phyloP scores from a whole-genome alignment of 2,888 invertebrate species.

The Xanthorhoe spadicearia region DNA sequence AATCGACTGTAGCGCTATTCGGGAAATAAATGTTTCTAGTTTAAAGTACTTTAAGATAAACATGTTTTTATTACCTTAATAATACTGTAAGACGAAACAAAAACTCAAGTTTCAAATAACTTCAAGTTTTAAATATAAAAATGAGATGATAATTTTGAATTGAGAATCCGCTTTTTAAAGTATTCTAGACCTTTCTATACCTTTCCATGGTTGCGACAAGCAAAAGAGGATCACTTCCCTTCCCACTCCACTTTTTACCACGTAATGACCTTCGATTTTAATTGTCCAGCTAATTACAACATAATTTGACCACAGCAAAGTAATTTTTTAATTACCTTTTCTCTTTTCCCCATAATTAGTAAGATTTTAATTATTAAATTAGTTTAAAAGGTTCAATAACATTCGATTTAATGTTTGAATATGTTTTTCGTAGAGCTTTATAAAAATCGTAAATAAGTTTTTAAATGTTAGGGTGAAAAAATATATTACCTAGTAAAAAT shows the following conservation, averaged over 20 bases:
- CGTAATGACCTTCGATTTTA: conserved; percentile 79
- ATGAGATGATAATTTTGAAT: too few species aligned
- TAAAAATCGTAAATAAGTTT: conserved; percentile 45
- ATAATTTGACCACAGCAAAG: conserved; percentile 75
- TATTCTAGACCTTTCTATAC: conserved; percentile 26
- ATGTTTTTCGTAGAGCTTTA: conserved; percentile 50
- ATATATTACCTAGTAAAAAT: too few species aligned
- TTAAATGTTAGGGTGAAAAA: too few species aligned
- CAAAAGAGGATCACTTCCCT: conserved; percentile 74
- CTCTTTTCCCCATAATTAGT: conserved; percentile 70
- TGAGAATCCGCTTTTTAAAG: not conserved
- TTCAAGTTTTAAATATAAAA: too few species aligned
- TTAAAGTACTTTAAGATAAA: too few species aligned
- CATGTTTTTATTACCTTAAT: too few species aligned
- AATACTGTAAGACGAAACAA: too few species aligned
- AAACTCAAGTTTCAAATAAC: too few species aligned
- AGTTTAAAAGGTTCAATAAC: conserved; percentile 42
- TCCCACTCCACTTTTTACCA: conserved; percentile 75
- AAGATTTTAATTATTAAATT: conserved; percentile 70
- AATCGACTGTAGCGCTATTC: too few species aligned
- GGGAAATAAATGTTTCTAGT: too few species aligned
- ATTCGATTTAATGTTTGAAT: conserved; percentile 10
- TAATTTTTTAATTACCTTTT: conserved; percentile 82
- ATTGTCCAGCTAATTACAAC: conserved; percentile 77
- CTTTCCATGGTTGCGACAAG: conserved; percentile 51